phyloP scores from a whole-genome alignment of 2,797 vertebrate genomes.

The Oceanodroma leucorhoa region DNA sequence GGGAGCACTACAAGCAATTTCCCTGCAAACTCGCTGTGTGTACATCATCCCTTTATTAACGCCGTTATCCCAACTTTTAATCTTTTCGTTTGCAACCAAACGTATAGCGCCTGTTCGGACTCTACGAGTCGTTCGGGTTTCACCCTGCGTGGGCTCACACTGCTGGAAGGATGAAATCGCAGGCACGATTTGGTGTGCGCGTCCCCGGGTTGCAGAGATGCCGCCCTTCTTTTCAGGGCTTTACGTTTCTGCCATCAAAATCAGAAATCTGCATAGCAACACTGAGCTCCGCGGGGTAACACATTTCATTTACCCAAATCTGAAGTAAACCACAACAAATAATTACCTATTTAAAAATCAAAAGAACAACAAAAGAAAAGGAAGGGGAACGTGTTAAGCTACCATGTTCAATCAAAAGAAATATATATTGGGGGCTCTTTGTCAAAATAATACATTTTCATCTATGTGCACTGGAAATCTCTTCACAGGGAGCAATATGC shows the following conservation, averaged over 20 bases:
- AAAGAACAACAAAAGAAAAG: not conserved
- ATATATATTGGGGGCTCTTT: not conserved
- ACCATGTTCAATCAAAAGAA: not conserved
- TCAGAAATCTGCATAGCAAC: conserved; percentile 30
- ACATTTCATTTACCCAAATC: not conserved
- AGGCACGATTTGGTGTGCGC: not conserved
- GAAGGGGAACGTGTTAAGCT: not conserved
- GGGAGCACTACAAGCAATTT: not conserved
- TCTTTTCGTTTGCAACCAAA: not conserved
- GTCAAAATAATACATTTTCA: not conserved
- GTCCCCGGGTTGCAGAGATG: not conserved
- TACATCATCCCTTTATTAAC: not conserved
- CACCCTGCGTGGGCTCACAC: fast-evolving
- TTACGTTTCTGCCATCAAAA: not conserved
- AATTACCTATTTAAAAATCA: not conserved
- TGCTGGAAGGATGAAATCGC: not conserved
- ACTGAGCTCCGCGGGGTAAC: not conserved
- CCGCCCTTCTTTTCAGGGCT: not conserved
- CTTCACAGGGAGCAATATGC: not conserved
- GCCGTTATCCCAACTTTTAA: not conserved
- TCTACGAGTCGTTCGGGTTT: fast-evolving
- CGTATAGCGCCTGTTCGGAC: not conserved
- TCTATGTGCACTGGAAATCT: not conserved
- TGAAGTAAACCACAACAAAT: not conserved
- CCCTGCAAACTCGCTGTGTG: fast-evolving